Evolutionary conservation across 2,888 invertebrate species (phyloP).

Genomic region (Chrysodeixis includens): DNA sequence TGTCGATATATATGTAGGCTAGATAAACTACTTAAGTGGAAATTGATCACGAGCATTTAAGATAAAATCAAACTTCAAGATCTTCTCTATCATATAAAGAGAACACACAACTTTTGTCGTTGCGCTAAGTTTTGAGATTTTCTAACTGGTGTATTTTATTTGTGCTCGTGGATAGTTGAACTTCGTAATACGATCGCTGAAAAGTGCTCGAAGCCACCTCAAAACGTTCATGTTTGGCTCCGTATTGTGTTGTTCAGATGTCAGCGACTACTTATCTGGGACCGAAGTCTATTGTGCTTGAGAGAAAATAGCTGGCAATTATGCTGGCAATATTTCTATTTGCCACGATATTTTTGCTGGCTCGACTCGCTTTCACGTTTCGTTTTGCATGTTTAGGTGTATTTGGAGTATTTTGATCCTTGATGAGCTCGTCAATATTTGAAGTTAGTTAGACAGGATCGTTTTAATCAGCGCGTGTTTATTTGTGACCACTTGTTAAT

Average conservation of each 20-base stretch:
- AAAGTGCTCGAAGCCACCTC: constrained; percentile 27
- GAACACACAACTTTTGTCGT: not conserved
- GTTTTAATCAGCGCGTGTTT: constrained; percentile 59
- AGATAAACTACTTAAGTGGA: not conserved
- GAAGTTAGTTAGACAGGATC: constrained; percentile 37
- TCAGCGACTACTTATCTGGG: constrained; percentile 46
- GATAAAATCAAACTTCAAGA: not conserved
- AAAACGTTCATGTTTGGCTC: constrained; percentile 17
- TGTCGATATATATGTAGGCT: too few relatives aligned
- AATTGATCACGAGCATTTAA: not conserved
- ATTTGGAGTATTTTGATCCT: not conserved
- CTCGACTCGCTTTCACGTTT: not conserved
- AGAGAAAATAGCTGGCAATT: constrained; percentile 23
- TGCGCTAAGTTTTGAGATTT: not conserved
- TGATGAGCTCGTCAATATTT: constrained; percentile 20
- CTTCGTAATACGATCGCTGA: constrained; percentile 39
- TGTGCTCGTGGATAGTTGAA: constrained; percentile 27
- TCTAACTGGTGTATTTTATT: constrained; percentile 28
- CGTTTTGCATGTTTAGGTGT: not conserved
- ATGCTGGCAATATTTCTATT: constrained; percentile 17
- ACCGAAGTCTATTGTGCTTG: constrained; percentile 22
- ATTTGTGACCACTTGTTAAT: constrained; percentile 53
- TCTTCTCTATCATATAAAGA: too few relatives aligned
- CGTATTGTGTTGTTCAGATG: constrained; percentile 43
- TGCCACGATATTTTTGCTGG: constrained; percentile 8